phyloP scores from a whole-genome alignment of 2,888 invertebrate species.

The Synergus laeviventris region DNA sequence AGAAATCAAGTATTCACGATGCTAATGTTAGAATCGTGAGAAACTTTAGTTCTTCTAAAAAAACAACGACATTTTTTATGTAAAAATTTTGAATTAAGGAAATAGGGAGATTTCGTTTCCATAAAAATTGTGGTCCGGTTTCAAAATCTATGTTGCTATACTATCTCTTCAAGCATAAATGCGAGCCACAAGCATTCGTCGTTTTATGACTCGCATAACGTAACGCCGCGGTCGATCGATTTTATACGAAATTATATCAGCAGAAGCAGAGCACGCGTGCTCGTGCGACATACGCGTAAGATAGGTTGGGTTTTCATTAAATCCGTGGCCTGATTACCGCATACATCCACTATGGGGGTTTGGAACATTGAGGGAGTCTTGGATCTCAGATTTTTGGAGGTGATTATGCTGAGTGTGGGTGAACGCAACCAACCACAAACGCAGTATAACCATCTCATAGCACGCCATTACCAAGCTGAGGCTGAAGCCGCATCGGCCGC shows the following conservation, averaged over 20 bases:
- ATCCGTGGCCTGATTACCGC: too few species aligned
- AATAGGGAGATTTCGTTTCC: too few species aligned
- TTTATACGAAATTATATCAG: neutral
- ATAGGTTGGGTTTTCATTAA: neutral
- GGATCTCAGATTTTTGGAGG: conserved; percentile 1
- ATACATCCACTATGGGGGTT: neutral
- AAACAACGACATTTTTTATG: too few species aligned
- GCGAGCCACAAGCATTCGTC: neutral
- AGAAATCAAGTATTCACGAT: too few species aligned
- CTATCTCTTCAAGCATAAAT: neutral
- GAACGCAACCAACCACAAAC: conserved; percentile 6
- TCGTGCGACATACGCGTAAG: neutral
- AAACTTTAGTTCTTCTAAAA: too few species aligned
- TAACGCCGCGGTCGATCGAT: neutral
- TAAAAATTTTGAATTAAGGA: too few species aligned
- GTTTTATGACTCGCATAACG: neutral
- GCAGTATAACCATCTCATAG: neutral
- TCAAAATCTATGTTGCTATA: too few species aligned
- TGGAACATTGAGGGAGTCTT: neutral
- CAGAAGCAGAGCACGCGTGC: neutral
- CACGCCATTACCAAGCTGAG: conserved; percentile 35
- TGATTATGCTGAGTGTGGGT: conserved; percentile 10
- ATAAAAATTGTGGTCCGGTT: too few species aligned
- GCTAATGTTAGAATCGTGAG: too few species aligned
- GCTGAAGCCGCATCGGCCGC: conserved; percentile 15